These are phyloP conservation scores for Thaleichthys pacificus DNA, from an alignment of 2,797 vertebrate genomes.

Conservation along the genomic window DNA sequence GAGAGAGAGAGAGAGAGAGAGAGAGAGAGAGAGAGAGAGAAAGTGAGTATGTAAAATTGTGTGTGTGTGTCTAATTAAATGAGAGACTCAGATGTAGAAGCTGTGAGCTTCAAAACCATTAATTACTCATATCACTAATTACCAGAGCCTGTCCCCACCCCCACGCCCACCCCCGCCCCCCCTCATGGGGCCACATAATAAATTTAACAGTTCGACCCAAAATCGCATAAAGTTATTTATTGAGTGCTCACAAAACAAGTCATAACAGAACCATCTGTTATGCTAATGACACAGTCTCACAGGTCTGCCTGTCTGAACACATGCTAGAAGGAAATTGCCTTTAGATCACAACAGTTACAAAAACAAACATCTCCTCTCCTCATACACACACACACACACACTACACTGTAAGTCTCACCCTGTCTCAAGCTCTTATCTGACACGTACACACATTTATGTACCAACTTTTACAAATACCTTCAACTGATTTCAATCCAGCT, in stretches of 20 bases:
- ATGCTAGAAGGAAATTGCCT: neutral
- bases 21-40: no score
- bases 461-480: constrained; percentile 4
- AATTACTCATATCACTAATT: constrained; percentile 53
- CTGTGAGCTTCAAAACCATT: constrained; percentile 30
- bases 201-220: constrained; percentile 7
- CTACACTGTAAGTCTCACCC: neutral
- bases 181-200: neutral
- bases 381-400: constrained; percentile 13
- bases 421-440: neutral
- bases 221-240: constrained; percentile 24
- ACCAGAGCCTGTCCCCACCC: constrained; percentile 29
- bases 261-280: constrained; percentile 12
- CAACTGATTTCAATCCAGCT: neutral
- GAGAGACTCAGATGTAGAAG: constrained; percentile 28
- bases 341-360: constrained; percentile 20
- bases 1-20: no score
- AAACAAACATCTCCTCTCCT: constrained; percentile 3
- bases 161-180: no score
- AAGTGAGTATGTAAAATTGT: constrained; percentile 10
- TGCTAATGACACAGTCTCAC: neutral
- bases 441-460: constrained; percentile 6
- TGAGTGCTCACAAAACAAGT: constrained; percentile 20
- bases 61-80: constrained; percentile 13
- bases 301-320: neutral